These are phyloP conservation scores for Helarctos malayanus DNA, from an alignment of 2,797 vertebrate species.

Conservation along the genomic window DNA sequence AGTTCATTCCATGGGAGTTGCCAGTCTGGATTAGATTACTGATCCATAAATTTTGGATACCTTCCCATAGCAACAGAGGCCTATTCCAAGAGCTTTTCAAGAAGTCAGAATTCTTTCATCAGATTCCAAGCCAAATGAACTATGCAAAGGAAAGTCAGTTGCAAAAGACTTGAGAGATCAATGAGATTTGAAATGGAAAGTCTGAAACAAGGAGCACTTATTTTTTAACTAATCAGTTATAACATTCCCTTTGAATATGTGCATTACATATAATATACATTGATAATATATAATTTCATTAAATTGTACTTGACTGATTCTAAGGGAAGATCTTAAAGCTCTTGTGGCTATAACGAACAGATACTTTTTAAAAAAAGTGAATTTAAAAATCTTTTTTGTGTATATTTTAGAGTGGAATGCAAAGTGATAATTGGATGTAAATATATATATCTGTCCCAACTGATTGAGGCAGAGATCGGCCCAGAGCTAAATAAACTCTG, in stretches of 20 bases:
- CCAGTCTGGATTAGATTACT: slow-evolving; percentile 71
- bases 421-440: not conserved
- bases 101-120: slow-evolving; percentile 50
- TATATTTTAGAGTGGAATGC: not conserved
- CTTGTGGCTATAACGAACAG: not conserved
- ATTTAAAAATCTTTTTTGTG: not conserved
- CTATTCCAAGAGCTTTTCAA: slow-evolving; percentile 56
- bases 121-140: slow-evolving; percentile 58
- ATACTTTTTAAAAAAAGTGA: not conserved
- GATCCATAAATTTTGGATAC: slow-evolving; percentile 64
- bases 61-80: slow-evolving; percentile 35
- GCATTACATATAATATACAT: not conserved
- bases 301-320: not conserved
- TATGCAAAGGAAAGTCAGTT: not conserved
- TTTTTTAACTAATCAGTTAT: not conserved
- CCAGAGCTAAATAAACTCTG: not conserved
- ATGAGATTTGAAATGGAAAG: not conserved
- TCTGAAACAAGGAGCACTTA: not conserved
- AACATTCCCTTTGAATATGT: not conserved
- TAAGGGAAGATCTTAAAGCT: not conserved
- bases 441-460: not conserved
- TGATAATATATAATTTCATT: slow-evolving; percentile 16
- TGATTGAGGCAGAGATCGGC: not conserved
- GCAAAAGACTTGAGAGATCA: not conserved
- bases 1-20: slow-evolving; percentile 52